These are phyloP conservation scores for Hemichromis elongatus DNA, from an alignment of 2,113 vertebrate species.

Conservation along the genomic window DNA sequence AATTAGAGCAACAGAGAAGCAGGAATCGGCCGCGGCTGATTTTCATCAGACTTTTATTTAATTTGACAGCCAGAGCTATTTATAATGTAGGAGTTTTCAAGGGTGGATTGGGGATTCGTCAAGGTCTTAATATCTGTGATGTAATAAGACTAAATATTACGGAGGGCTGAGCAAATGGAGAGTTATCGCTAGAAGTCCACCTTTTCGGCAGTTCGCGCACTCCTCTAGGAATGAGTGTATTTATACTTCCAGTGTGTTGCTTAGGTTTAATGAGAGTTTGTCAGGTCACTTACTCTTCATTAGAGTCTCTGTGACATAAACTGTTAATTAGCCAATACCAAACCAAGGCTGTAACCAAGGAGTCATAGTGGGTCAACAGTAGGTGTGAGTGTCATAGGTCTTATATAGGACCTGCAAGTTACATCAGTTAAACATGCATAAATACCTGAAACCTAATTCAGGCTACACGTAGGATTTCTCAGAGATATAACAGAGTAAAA, in stretches of 20 bases:
- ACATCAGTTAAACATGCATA: not conserved
- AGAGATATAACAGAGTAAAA: not conserved
- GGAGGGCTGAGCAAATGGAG: not conserved
- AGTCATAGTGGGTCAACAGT: not conserved
- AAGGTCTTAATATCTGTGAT: not conserved
- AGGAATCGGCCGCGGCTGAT: not conserved
- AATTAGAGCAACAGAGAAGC: not conserved
- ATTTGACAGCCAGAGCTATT: conserved; percentile 6
- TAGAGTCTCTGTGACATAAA: not conserved
- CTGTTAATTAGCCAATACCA: not conserved
- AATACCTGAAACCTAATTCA: fast-evolving
- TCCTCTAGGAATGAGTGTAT: not conserved
- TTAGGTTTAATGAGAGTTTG: not conserved
- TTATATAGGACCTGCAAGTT: not conserved
- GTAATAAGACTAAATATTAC: not conserved
- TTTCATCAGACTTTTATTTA: not conserved
- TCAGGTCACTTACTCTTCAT: not conserved
- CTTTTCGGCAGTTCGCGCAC: not conserved
- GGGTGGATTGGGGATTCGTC: not conserved
- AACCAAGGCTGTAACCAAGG: not conserved
- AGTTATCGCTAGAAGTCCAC: not conserved
- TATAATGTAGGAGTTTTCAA: conserved; percentile 21
- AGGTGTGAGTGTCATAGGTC: not conserved
- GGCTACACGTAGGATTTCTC: not conserved
- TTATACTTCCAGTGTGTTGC: not conserved